A percentile compares a stretch with the other conserved stretches of the same genome.
Conservation (phyloP, 1,140 invertebrate species). For the Heterodera carotae region DNA sequence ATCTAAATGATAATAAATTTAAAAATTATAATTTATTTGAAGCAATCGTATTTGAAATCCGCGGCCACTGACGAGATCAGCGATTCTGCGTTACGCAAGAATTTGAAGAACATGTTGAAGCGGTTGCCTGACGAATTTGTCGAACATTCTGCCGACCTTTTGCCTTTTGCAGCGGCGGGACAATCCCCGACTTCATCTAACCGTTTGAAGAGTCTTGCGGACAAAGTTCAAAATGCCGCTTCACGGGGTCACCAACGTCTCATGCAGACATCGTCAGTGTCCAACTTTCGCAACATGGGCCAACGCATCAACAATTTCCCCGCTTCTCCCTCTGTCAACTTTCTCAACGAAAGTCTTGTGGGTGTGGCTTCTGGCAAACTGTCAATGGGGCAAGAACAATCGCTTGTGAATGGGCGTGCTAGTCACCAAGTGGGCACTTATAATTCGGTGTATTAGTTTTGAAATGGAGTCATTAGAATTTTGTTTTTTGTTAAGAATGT, state of each 20-base stretch:
- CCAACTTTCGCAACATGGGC: constrained; percentile 28
- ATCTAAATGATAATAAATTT: too few species aligned
- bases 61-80: constrained; percentile 46
- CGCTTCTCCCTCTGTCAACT: constrained; percentile 21
- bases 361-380: background rate
- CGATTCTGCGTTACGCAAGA: constrained; percentile 46
- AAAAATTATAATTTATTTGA: too few species aligned
- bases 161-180: constrained; percentile 1
- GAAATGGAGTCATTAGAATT: constrained; percentile 6
- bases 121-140: constrained; percentile 46
- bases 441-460: constrained; percentile 3
- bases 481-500: constrained; percentile 32
- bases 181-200: constrained; percentile 30
- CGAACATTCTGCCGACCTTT: background rate
- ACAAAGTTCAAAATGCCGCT: constrained; percentile 53
- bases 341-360: background rate
- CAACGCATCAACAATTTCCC: constrained; percentile 20
- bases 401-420: background rate
- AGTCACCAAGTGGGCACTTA: background rate
- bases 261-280: constrained; percentile 38
- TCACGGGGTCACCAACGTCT: constrained; percentile 45
- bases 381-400: background rate
- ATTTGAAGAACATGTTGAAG: constrained; percentile 42
- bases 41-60: constrained; percentile 47
- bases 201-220: constrained; percentile 47